These are phyloP conservation scores for Vulpes lagopus DNA, from an alignment of 2,113 vertebrate species.

Conservation along the genomic window DNA sequence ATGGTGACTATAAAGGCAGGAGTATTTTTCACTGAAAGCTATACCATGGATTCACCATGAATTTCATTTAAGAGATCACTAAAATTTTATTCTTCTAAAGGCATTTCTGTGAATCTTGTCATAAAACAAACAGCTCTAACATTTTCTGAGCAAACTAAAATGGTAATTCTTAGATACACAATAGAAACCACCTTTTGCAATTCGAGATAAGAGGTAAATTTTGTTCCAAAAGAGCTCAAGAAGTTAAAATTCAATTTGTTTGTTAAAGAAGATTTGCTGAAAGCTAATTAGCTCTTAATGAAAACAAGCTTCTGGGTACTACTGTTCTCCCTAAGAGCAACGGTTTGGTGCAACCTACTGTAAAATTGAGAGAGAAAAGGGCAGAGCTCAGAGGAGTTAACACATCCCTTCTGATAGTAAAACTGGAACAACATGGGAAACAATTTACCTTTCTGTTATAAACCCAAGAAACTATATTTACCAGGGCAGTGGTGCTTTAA, in stretches of 20 bases:
- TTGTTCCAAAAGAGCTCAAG: constrained; percentile 39
- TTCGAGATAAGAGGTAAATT: constrained; percentile 17
- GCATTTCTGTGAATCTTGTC: background rate
- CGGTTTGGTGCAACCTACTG: background rate
- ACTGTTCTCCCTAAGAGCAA: background rate
- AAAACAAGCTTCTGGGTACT: background rate
- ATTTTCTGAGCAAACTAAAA: constrained; percentile 49
- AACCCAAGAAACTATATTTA: background rate
- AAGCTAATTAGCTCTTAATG: constrained; percentile 41
- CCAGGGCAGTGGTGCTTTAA: background rate
- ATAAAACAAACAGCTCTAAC: background rate
- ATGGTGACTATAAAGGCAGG: rapidly evolving
- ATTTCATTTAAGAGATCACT: background rate
- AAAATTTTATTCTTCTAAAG: background rate
- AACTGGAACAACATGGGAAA: rapidly evolving
- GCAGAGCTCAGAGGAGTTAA: background rate
- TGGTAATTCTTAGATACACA: background rate
- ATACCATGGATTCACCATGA: background rate
- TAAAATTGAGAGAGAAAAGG: constrained; percentile 11
- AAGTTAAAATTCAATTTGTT: constrained; percentile 49
- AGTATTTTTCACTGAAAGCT: background rate
- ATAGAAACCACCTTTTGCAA: background rate
- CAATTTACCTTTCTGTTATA: background rate
- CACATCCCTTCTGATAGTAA: background rate
- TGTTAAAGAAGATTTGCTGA: background rate